Evolutionary conservation across 2,797 vertebrate genomes (phyloP), one percentile per base, ranked within the genome.

Genomic region (Urosaurus nigricauda): DNA sequence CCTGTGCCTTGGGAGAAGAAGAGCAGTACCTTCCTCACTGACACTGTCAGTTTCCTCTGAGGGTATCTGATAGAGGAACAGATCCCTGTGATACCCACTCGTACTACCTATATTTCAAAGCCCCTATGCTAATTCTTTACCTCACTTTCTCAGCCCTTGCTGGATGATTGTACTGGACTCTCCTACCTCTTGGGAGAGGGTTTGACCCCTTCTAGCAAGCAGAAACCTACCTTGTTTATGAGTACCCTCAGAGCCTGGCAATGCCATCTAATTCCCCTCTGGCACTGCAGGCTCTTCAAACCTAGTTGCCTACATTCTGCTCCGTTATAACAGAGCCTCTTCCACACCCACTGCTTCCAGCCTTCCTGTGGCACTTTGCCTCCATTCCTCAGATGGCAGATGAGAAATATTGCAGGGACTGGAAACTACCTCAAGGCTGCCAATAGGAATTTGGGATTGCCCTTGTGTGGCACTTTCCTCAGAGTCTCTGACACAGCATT

Each of bases 1-100:
- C 51, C 24, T 68, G 90, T 90, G 90, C 90, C 90, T 90, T 82
- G 65, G 75, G 40, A 83, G 65, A 71, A n/a, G 43, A 84, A 47
- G 19, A 83, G 47, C 32, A 60, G 78, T 35, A 35, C 43, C 65
- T 85, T 89, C 53, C 68, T 53, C 19, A 71, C 79, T 70, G 37
- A 80, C 37, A 70, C 40, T 65, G 12, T 60, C 51, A 47, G 40
- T 75, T 74, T 75, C 37, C 71, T 83, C 1, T 32, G 19, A 74
- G 35, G 70, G 14, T 65, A 79, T 56, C 75, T 73, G 78, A 70
- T 29, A 6, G n/a, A 37, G 40, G n/a, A 40, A 43, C 74, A 77
- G 80, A 43, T 56, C 51, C 53, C 71, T 75, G 26, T 35, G 35
- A 75, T 83, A 77, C 24, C 35, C 71, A 75, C 71, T 40, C 17